Conservation (phyloP, 2,113 vertebrate genomes). For the Triplophysa dalaica region DNA sequence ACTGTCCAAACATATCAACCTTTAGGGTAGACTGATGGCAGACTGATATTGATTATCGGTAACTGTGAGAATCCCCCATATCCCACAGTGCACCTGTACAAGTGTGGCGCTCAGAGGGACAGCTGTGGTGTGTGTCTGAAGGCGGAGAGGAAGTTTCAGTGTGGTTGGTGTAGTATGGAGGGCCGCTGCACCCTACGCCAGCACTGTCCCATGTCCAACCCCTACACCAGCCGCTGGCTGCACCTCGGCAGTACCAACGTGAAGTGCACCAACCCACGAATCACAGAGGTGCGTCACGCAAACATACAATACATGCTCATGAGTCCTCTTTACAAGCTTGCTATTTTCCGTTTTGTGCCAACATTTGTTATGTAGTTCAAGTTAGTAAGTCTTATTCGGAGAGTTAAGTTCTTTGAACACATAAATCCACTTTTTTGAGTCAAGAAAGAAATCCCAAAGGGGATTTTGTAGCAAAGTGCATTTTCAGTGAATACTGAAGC, state of each 20-base stretch:
- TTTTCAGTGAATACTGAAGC: no score
- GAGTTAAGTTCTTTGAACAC: no score
- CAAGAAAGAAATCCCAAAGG: no score
- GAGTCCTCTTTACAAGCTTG: no score
- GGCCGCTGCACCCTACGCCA: constrained; percentile 83
- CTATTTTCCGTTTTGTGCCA: no score
- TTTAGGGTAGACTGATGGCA: neutral
- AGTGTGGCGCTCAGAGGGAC: constrained; percentile 93
- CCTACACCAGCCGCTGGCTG: constrained; percentile 86
- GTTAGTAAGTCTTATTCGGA: no score
- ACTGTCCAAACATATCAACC: neutral
- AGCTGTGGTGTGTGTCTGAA: constrained; percentile 98
- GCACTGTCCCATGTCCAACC: constrained; percentile 78
- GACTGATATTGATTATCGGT: neutral
- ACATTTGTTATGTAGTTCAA: no score
- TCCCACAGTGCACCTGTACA: constrained; percentile 92
- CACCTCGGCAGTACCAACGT: constrained; percentile 88
- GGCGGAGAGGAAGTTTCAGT: constrained; percentile 91
- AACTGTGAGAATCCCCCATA: neutral
- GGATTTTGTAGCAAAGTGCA: no score
- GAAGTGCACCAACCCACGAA: constrained; percentile 96
- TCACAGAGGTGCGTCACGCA: constrained; percentile 85
- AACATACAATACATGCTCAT: no score
- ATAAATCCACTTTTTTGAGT: no score
- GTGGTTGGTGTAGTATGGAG: constrained; percentile 92